phyloP scores from a whole-genome alignment of 2,888 invertebrate genomes.

The Noctua janthina region DNA sequence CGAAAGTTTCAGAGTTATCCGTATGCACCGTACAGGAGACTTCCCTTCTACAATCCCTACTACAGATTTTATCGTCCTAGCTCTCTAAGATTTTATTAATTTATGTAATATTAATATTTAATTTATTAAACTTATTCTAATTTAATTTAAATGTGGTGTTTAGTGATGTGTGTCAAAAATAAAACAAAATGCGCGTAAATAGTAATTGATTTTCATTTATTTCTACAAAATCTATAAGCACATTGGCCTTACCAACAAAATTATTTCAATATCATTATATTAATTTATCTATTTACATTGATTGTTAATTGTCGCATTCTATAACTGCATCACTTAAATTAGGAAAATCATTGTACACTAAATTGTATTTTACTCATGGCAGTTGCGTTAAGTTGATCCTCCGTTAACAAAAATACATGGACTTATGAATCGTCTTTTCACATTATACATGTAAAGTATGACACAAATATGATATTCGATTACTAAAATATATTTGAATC shows the following conservation, averaged over 20 bases:
- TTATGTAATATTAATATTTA: not conserved
- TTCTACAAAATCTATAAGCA: conserved; percentile 78
- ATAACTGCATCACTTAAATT: conserved; percentile 66
- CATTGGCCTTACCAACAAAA: conserved; percentile 76
- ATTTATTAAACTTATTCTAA: conserved; percentile 60
- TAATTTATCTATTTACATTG: conserved; percentile 73
- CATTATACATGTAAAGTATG: conserved; percentile 60
- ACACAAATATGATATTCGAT: conserved; percentile 61
- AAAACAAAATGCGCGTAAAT: conserved; percentile 49
- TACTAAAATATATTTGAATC: conserved; percentile 63
- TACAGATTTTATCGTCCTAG: conserved; percentile 81
- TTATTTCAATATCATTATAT: conserved; percentile 65
- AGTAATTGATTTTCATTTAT: conserved; percentile 77
- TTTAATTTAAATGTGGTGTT: conserved; percentile 33
- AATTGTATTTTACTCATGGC: conserved; percentile 78
- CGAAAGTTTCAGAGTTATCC: conserved; percentile 78
- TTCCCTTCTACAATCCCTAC: conserved; percentile 77
- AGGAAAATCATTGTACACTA: conserved; percentile 75
- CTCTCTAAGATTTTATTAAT: conserved; percentile 84
- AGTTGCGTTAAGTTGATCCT: conserved; percentile 72
- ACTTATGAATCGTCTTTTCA: conserved; percentile 68
- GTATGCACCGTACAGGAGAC: conserved; percentile 70
- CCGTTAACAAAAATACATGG: conserved; percentile 65
- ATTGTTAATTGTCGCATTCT: conserved; percentile 73
- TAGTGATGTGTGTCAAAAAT: conserved; percentile 21